Conservation (phyloP, 2,113 vertebrate genomes). For the Pachypanchax playfairii region DNA sequence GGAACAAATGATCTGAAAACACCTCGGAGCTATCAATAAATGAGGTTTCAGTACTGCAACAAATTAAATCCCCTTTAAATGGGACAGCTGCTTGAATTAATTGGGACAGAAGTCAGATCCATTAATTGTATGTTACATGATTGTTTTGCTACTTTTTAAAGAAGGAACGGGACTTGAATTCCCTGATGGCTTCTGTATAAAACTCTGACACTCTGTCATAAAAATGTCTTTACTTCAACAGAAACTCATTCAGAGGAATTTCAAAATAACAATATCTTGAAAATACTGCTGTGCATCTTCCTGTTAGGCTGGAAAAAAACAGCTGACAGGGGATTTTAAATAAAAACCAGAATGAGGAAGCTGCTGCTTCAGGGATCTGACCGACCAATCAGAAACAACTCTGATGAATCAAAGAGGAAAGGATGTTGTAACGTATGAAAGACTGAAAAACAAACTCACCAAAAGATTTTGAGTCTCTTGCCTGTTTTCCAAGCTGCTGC, state of each 20-base stretch:
- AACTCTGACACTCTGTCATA: not conserved
- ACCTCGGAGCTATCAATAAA: slow-evolving; percentile 35
- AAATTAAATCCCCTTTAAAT: slow-evolving; percentile 40
- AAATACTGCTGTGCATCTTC: too few species aligned
- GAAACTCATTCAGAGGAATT: not conserved
- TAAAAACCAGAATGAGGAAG: too few species aligned
- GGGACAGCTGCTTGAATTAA: slow-evolving; percentile 13
- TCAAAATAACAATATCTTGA: not conserved
- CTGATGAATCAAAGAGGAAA: too few species aligned
- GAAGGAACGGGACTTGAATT: not conserved
- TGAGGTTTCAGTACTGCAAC: slow-evolving; percentile 46
- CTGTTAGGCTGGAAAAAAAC: too few species aligned
- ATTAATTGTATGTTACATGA: not conserved
- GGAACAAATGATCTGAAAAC: slow-evolving; percentile 2
- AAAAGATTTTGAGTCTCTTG: too few species aligned
- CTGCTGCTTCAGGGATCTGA: too few species aligned
- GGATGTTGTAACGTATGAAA: too few species aligned
- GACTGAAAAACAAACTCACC: too few species aligned
- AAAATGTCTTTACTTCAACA: not conserved
- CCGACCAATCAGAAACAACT: too few species aligned
- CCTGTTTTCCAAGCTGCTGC: too few species aligned
- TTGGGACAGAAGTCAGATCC: slow-evolving; percentile 21
- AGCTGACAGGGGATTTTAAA: too few species aligned
- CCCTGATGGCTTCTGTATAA: not conserved
- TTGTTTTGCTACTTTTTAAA: not conserved